Evolutionary conservation across 2,113 vertebrate genomes (phyloP).

Genomic region (Paradoxurus hermaphroditus): DNA sequence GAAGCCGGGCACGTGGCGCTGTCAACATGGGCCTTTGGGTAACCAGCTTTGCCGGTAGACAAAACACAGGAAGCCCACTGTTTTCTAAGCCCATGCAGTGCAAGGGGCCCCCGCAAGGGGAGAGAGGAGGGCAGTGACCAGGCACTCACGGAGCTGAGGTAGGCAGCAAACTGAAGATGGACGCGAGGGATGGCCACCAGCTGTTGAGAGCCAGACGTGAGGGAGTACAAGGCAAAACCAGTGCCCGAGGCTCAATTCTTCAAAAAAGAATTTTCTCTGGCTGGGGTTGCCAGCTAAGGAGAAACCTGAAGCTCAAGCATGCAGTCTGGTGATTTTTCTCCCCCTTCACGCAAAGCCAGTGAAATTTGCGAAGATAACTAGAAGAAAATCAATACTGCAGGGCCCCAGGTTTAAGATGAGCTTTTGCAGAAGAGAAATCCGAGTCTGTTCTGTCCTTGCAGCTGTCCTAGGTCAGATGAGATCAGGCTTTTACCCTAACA

Average conservation of each 20-base stretch:
- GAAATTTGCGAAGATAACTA: constrained; percentile 58
- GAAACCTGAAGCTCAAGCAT: constrained; percentile 63
- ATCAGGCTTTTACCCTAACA: not conserved
- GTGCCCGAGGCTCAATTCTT: not conserved
- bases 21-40: not conserved
- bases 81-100: not conserved
- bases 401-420: constrained; percentile 17
- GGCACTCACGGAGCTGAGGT: not conserved
- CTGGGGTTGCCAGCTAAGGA: not conserved
- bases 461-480: constrained; percentile 13
- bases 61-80: not conserved
- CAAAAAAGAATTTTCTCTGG: not conserved
- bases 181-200: constrained; percentile 19
- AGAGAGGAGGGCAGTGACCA: not conserved
- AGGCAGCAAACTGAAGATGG: not conserved
- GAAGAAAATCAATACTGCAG: constrained; percentile 38
- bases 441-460: not conserved
- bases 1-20: not conserved
- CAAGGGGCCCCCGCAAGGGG: not conserved
- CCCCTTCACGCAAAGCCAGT: constrained; percentile 38
- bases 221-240: not conserved
- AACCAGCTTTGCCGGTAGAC: not conserved
- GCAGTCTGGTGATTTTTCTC: not conserved
- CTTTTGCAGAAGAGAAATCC: constrained; percentile 23
- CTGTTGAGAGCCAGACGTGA: not conserved